Evolutionary conservation across 2,113 vertebrate species (phyloP).

Genomic region (Nycticebus coucang): DNA sequence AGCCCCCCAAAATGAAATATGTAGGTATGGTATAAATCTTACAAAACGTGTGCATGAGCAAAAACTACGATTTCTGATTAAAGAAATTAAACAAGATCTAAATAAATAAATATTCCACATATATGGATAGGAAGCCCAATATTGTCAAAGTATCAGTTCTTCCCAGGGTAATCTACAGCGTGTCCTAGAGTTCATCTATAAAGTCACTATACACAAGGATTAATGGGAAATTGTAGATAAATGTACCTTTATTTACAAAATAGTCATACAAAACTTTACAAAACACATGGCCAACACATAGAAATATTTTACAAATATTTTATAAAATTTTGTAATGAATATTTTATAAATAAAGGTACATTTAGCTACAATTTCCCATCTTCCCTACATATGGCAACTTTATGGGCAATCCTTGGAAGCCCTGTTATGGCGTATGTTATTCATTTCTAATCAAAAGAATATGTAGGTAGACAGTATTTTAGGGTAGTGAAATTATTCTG

Average conservation of each 20-base stretch:
- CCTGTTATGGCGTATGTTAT: background rate
- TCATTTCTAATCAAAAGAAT: background rate
- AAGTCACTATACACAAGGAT: too few relatives aligned
- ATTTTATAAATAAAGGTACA: too few relatives aligned
- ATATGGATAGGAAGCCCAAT: background rate
- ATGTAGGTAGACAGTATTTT: background rate
- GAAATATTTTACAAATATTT: too few relatives aligned
- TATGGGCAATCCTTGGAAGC: too few relatives aligned
- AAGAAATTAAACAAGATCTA: background rate
- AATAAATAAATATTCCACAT: slow-evolving; percentile 12
- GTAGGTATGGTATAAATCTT: background rate
- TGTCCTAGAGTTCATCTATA: too few relatives aligned
- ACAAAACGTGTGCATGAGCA: background rate
- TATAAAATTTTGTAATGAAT: too few relatives aligned
- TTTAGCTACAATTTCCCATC: too few relatives aligned
- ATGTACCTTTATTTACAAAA: too few relatives aligned
- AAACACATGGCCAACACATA: too few relatives aligned
- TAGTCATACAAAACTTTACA: too few relatives aligned
- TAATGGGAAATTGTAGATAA: too few relatives aligned
- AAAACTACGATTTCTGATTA: background rate
- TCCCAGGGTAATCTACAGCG: background rate
- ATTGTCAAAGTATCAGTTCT: slow-evolving; percentile 20
- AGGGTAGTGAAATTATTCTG: background rate
- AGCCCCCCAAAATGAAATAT: background rate
- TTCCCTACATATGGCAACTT: too few relatives aligned